Evolutionary conservation across 1,140 invertebrate genomes (phyloP).

Genomic region (Solenopsis invicta): DNA sequence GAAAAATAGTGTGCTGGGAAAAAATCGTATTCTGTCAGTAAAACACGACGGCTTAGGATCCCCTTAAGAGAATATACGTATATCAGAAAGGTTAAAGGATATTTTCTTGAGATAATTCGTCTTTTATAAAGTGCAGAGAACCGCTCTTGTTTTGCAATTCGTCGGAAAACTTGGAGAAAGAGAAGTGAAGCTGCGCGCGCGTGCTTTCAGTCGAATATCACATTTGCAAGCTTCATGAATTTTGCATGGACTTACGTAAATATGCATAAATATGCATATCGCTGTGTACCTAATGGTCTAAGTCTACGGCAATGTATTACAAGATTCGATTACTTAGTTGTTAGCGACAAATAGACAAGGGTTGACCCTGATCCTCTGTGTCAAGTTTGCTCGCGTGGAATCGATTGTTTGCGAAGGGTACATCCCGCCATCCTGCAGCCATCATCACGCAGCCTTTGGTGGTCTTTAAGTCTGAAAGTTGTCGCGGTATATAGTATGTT

Average conservation of each 20-base stretch:
- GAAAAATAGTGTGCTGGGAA: too few species aligned
- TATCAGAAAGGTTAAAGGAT: background rate
- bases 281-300: constrained; percentile 34
- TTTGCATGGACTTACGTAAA: constrained; percentile 48
- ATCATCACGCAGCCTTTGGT: constrained; percentile 26
- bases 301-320: constrained; percentile 56
- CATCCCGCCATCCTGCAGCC: constrained; percentile 21
- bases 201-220: constrained; percentile 9
- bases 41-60: too few species aligned
- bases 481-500: background rate
- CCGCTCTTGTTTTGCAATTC: background rate
- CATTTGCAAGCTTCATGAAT: constrained; percentile 45
- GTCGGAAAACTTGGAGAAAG: background rate
- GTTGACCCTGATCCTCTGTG: constrained; percentile 55
- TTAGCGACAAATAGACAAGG: constrained; percentile 79
- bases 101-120: background rate
- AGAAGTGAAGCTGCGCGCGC: background rate
- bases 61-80: too few species aligned
- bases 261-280: constrained; percentile 62
- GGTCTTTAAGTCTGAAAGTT: constrained; percentile 36
- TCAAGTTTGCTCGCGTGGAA: constrained; percentile 68
- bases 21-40: too few species aligned
- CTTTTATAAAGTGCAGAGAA: background rate
- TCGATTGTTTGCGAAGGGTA: constrained; percentile 79
- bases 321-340: constrained; percentile 79